phyloP scores from a whole-genome alignment of 2,113 vertebrate genomes.

The Alexandromys fortis region DNA sequence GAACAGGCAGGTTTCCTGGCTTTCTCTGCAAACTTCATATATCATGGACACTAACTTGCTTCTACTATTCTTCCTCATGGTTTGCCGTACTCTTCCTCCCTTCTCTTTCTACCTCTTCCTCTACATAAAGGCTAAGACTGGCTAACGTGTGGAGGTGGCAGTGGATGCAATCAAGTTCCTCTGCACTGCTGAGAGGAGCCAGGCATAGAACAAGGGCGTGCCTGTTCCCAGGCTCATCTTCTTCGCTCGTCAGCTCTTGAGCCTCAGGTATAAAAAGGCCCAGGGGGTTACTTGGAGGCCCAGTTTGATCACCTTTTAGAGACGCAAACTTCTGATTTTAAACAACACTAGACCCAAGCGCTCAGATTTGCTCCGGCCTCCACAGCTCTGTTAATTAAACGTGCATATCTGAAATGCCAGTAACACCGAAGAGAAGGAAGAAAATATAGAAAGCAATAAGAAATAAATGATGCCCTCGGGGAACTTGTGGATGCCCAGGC shows the following conservation, averaged over 20 bases:
- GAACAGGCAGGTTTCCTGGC: not conserved
- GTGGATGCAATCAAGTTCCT: not conserved
- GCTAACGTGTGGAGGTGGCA: not conserved
- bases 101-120: not conserved
- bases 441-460: not conserved
- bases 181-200: not conserved
- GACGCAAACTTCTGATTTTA: not conserved
- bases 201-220: accelerated
- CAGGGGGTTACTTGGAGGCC: not conserved
- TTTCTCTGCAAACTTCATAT: not conserved
- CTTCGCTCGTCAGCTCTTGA: not conserved
- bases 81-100: not conserved
- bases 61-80: accelerated
- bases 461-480: not conserved
- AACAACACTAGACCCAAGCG: not conserved
- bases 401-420: not conserved
- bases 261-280: not conserved
- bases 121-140: not conserved
- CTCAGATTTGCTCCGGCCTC: not conserved
- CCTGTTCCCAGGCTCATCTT: accelerated
- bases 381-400: constrained; percentile 17
- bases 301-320: not conserved
- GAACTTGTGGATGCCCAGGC: not conserved
- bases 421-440: not conserved
- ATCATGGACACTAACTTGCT: not conserved